Base-by-base conservation (phyloP, 1,140 invertebrate species). In the Lineus longissimus region DNA sequence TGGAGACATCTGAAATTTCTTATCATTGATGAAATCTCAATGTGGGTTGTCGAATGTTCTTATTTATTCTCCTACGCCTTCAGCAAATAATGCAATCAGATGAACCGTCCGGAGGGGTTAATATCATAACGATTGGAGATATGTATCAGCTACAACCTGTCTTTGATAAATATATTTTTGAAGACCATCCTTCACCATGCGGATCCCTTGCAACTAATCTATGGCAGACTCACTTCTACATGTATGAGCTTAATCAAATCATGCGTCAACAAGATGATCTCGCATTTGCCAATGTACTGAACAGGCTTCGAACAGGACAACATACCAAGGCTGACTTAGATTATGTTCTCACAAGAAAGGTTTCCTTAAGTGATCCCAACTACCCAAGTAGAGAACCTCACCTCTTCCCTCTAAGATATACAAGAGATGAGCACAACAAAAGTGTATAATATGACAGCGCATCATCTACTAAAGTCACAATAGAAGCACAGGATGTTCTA, bases 1-100 rank as follows among this genome's bases (percentile, higher is more conserved):
- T 51, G n/a, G 6, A 4, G 4, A n/a, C 19, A 51, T 51, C n/a
- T 51, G n/a, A 23, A 19, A 51, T 19, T 51, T 23, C n/a, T 51
- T 23, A 51, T 51, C n/a, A 51, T 51, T 51, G 47, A 51, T 51
- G 47, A 51, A 51, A 51, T 69, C 1, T 69, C 67, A 23, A 69
- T 69, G 63, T 65, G 0, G 66, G 62, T 17, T 19, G 36, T 7
- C 65, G 59, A 27, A 61, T 69, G 33, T 66, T 51, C 47, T 7
- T 7, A 7, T 23, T 23, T n/a, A 51, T 51, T n/a, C 6, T 7
- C n/a, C n/a, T 19, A 4, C 6, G 47, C 4, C n/a, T 51, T 7
- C 47, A 51, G n/a, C 6, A 51, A 51, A 51, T 51, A 19, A 7
- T 23, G n/a, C 6, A n/a, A n/a, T 7, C n/a, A 19, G n/a, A 51